Conservation (phyloP, 1,140 invertebrate genomes). For the Octopus sinensis region DNA sequence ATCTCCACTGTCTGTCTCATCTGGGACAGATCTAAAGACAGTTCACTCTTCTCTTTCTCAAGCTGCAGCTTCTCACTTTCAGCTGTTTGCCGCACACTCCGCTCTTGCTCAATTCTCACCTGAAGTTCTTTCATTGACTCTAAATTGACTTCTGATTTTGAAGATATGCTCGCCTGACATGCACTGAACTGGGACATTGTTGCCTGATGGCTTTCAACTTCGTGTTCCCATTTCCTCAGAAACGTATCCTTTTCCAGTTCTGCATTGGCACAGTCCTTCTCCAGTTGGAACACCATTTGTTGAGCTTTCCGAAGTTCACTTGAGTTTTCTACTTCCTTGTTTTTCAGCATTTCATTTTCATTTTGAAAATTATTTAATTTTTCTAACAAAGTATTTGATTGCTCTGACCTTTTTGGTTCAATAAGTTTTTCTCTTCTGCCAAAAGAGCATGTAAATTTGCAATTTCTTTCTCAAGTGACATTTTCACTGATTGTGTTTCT, state of each 20-base stretch:
- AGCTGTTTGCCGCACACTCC: slow-evolving; percentile 75
- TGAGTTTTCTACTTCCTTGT: slow-evolving; percentile 71
- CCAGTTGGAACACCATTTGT: slow-evolving; percentile 77
- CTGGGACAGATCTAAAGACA: slow-evolving; percentile 88
- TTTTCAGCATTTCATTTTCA: slow-evolving; percentile 71
- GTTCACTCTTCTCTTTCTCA: slow-evolving; percentile 89
- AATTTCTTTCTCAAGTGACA: slow-evolving; percentile 71
- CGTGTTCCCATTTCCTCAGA: slow-evolving; percentile 83
- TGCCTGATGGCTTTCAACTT: slow-evolving; percentile 83
- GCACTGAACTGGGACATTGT: slow-evolving; percentile 61
- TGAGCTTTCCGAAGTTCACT: slow-evolving; percentile 65
- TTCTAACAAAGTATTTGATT: slow-evolving; percentile 49
- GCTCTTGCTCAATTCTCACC: slow-evolving; percentile 86
- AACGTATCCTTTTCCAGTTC: slow-evolving; percentile 83
- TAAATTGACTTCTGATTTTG: slow-evolving; percentile 79
- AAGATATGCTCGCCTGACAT: slow-evolving; percentile 64
- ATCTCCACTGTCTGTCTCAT: slow-evolving; percentile 74
- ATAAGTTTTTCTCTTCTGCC: slow-evolving; percentile 76
- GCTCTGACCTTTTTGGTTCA: slow-evolving; percentile 68
- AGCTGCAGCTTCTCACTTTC: slow-evolving; percentile 83
- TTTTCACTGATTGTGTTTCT: slow-evolving; percentile 39
- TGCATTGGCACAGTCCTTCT: slow-evolving; percentile 79
- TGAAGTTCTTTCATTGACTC: slow-evolving; percentile 89
- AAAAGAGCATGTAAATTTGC: slow-evolving; percentile 74
- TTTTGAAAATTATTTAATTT: slow-evolving; percentile 64